Conservation (phyloP, 2,113 vertebrate species). For the Uria lomvia region DNA sequence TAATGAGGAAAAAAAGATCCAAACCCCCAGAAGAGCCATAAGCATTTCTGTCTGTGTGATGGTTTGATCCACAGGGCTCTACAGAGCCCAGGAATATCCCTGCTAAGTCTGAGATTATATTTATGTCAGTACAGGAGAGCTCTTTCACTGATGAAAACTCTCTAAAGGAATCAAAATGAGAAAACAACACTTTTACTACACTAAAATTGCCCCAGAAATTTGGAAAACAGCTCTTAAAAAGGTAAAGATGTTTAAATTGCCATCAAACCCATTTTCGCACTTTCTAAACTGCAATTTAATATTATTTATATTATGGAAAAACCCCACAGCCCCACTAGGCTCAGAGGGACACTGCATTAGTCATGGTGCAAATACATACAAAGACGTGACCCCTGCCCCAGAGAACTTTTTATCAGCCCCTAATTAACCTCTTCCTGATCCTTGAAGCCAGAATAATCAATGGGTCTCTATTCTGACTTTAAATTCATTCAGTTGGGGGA, state of each 20-base stretch:
- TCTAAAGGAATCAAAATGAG: not conserved
- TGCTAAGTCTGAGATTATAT: not conserved
- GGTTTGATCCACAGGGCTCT: not conserved
- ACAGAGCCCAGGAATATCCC: not conserved
- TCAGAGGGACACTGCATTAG: not conserved
- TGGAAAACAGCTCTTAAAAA: not conserved
- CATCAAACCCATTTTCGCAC: not conserved
- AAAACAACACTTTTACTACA: not conserved
- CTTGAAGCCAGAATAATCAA: not conserved
- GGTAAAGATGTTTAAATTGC: not conserved
- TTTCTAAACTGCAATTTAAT: not conserved
- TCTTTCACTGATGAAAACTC: not conserved
- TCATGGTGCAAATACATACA: slow-evolving; percentile 1
- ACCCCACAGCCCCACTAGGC: not conserved
- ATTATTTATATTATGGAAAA: not conserved
- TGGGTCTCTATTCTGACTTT: slow-evolving; percentile 4
- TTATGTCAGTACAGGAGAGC: not conserved
- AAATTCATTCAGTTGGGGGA: not conserved
- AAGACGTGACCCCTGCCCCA: not conserved
- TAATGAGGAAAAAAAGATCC: not conserved
- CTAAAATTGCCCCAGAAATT: not conserved
- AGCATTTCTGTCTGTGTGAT: not conserved
- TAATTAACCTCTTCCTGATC: slow-evolving; percentile 3
- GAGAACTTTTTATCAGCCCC: slow-evolving; percentile 42
- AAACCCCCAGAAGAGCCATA: not conserved